Conservation (phyloP, 2,797 vertebrate species). For the Lemur catta region DNA sequence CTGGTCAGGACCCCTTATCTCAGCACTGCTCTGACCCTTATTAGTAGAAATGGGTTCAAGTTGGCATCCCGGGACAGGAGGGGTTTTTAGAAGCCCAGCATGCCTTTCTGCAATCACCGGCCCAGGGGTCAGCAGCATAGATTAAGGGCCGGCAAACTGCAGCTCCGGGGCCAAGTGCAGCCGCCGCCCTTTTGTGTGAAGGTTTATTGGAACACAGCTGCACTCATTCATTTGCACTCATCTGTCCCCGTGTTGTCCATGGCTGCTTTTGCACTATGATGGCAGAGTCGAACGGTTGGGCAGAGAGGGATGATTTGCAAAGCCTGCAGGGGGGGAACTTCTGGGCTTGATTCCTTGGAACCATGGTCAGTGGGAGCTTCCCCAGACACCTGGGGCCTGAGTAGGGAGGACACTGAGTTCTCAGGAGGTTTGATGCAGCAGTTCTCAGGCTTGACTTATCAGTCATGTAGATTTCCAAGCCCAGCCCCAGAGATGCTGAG, state of each 20-base stretch:
- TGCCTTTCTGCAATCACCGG: background rate
- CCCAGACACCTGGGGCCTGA: background rate
- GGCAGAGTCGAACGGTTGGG: background rate
- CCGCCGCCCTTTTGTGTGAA: background rate
- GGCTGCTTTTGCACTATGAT: background rate
- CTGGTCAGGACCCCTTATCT: background rate
- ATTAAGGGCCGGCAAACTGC: accelerated
- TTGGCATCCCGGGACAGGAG: background rate
- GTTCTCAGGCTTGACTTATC: background rate
- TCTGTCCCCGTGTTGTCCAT: background rate
- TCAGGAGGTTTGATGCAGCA: background rate
- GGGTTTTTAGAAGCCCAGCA: background rate
- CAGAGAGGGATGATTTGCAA: background rate
- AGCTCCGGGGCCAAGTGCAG: background rate
- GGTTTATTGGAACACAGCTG: background rate
- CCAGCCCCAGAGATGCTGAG: background rate
- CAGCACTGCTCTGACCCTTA: background rate
- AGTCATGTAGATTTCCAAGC: background rate
- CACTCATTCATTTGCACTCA: background rate
- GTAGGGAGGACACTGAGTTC: background rate
- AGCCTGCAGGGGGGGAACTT: background rate
- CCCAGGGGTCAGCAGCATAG: background rate
- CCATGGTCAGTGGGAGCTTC: too few relatives aligned
- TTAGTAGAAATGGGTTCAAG: background rate
- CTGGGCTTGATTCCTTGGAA: background rate